Base-by-base conservation (phyloP, 2,113 vertebrate species). In the Thymallus thymallus region DNA sequence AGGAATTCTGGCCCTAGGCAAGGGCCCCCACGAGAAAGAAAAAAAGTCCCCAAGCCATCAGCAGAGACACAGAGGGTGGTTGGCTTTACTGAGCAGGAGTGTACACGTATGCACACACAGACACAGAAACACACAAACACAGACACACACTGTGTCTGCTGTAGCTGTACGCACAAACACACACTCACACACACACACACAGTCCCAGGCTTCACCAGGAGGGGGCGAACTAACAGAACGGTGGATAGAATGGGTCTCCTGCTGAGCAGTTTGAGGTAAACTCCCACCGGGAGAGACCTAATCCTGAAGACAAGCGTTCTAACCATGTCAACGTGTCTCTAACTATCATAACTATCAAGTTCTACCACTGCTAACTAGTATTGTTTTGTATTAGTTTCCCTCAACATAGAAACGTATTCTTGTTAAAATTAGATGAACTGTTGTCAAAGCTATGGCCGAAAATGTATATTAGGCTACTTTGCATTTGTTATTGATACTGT, bases 1-100 rank as follows among this genome's bases (percentile, higher is more conserved):
- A 91, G 93, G 93, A 94, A 93, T 94, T 90, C 92, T 91, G 89
- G 90, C 89, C 89, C 86, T 80, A 68, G 71, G 84, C 76, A 61
- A 83, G 80, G 83, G 77, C 78, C 82, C 89, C 88, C 82, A 74
- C 79, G 87, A 87, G 90, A 86, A 84, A 77, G 81, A 48, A 41
- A 41, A 41, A 41, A 41, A 79, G 82, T 84, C 90, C 87, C 84
- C 75, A 79, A 89, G 89, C 89, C 89, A 89, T 86, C 83, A 22
- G 85, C 48, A 18, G 81, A 85, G 82, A 82, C 87, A 86, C 74
- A 72, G 83, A 80, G 79, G 86, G 75, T 87, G 87, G 82, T 83
- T 90, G 90, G 83, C 83, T 86, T 84, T 85, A 75, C 66, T 84
- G 82, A 88, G 87, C 84, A 81, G 84, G 85, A 78, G 85, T 84